Evolutionary conservation across 2,888 invertebrate genomes (phyloP).

Genomic region (Erebia epiphron): DNA sequence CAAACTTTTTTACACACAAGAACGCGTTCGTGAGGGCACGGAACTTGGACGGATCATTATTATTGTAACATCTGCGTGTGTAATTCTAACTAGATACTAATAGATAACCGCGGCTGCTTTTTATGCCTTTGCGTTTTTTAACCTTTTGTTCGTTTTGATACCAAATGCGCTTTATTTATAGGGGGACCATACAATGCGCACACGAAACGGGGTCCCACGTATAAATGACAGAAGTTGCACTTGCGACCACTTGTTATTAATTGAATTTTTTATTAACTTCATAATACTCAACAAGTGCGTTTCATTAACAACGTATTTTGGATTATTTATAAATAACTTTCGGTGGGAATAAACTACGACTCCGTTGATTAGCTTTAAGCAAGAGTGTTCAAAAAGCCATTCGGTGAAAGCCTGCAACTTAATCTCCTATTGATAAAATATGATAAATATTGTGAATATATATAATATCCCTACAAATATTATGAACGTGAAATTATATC

Average conservation of each 20-base stretch:
- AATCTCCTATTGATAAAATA: too few species aligned
- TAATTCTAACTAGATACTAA: constrained; percentile 81
- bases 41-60: constrained; percentile 68
- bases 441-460: too few species aligned
- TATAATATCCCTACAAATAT: too few species aligned
- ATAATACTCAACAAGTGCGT: constrained; percentile 53
- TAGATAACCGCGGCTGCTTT: constrained; percentile 82
- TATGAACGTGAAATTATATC: too few species aligned
- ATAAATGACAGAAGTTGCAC: constrained; percentile 71
- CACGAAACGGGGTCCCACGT: constrained; percentile 43
- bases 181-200: constrained; percentile 56
- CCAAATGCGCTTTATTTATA: constrained; percentile 79
- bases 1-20: constrained; percentile 34
- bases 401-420: too few species aligned
- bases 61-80: constrained; percentile 77
- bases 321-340: not conserved
- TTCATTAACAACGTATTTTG: constrained; percentile 19
- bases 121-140: constrained; percentile 74
- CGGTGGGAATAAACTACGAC: too few species aligned
- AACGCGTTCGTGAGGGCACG: constrained; percentile 43
- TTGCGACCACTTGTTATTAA: constrained; percentile 77
- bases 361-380: too few species aligned
- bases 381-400: too few species aligned
- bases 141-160: constrained; percentile 67
- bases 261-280: constrained; percentile 62